Percentiles rank a stretch among this genome's conserved stretches.
These are phyloP conservation scores for Berghia stephanieae DNA, from an alignment of 1,140 invertebrate species.

Conservation along the genomic window DNA sequence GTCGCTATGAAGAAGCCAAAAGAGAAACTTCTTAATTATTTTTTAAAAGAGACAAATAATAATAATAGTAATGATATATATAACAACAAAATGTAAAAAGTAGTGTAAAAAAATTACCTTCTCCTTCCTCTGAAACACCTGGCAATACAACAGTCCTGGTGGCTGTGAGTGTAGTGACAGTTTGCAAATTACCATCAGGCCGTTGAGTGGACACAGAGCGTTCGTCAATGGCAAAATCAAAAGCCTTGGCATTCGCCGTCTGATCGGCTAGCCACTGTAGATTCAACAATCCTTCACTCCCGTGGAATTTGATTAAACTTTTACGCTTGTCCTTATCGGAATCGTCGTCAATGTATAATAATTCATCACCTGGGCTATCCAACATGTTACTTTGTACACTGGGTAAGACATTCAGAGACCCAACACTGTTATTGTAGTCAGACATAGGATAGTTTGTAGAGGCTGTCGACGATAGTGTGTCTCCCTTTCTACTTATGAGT, in stretches of 20 bases:
- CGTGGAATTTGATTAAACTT: not conserved
- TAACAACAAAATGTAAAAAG: too few species aligned
- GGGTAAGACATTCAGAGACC: too few species aligned
- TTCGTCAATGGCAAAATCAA: not conserved
- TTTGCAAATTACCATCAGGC: not conserved
- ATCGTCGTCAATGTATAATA: constrained; percentile 30
- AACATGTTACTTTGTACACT: constrained; percentile 11
- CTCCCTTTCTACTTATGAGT: too few species aligned
- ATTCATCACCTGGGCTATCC: constrained; percentile 36
- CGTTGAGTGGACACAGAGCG: not conserved
- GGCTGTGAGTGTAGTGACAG: not conserved
- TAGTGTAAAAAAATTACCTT: too few species aligned
- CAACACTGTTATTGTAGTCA: too few species aligned
- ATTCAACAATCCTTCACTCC: not conserved
- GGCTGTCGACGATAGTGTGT: too few species aligned
- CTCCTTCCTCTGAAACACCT: not conserved
- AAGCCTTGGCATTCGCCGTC: not conserved
- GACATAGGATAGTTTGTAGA: too few species aligned
- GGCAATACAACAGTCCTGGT: not conserved
- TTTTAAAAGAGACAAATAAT: too few species aligned
- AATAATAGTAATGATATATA: too few species aligned
- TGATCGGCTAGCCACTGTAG: not conserved
- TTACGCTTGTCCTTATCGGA: not conserved
- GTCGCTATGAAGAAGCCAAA: too few species aligned
- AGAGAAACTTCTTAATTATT: too few species aligned